These are phyloP conservation scores for Protophormia terraenovae DNA, from an alignment of 2,888 invertebrate species.

Conservation along the genomic window DNA sequence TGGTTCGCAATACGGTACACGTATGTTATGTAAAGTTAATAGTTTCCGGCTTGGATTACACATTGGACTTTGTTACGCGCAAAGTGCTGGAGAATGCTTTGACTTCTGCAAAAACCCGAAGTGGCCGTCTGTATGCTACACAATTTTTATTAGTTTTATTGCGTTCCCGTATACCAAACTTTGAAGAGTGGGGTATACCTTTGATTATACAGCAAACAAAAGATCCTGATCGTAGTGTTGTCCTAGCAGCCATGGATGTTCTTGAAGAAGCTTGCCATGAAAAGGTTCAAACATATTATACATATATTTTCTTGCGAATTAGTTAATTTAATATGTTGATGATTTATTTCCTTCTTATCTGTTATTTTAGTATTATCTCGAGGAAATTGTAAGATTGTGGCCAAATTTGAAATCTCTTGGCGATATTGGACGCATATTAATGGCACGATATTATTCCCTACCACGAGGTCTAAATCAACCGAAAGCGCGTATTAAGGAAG, in stretches of 20 bases:
- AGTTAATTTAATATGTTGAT: too few relatives aligned
- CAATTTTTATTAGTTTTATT: constrained; percentile 94
- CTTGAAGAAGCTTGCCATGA: constrained; percentile 97
- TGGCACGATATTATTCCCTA: constrained; percentile 89
- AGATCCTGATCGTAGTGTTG: constrained; percentile 91
- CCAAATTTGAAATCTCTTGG: constrained; percentile 87
- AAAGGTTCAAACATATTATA: constrained; percentile 82
- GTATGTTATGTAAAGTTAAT: constrained; percentile 97
- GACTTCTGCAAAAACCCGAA: constrained; percentile 82
- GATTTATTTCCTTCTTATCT: not conserved
- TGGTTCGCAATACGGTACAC: constrained; percentile 91
- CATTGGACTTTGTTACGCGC: constrained; percentile 87
- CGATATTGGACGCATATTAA: constrained; percentile 89
- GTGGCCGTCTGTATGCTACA: constrained; percentile 90
- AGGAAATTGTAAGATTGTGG: constrained; percentile 88
- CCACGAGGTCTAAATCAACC: constrained; percentile 87
- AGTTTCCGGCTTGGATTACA: constrained; percentile 94
- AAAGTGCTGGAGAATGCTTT: constrained; percentile 83
- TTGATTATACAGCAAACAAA: constrained; percentile 92
- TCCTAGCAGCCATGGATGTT: constrained; percentile 89
- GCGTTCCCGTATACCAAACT: constrained; percentile 87
- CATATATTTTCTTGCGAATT: not conserved
- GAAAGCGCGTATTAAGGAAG: constrained; percentile 86
- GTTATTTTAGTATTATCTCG: constrained; percentile 85
- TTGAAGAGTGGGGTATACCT: constrained; percentile 93